phyloP scores from a whole-genome alignment of 2,888 invertebrate species.

The Entomobrya proxima region DNA sequence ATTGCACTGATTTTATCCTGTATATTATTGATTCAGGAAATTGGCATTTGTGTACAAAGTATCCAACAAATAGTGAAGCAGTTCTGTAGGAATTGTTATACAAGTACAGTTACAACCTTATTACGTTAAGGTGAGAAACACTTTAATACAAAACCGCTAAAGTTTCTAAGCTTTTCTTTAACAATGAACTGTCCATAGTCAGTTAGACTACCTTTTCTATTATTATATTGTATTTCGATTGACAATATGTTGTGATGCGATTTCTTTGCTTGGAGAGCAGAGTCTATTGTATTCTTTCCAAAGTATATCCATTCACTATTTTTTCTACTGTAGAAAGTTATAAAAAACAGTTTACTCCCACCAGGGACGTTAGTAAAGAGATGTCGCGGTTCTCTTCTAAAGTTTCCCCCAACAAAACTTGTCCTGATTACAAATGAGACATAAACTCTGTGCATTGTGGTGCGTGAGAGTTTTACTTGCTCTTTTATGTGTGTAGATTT shows the following conservation, averaged over 20 bases:
- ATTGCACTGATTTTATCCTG: no score
- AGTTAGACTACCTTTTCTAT: not conserved
- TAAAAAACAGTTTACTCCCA: slow-evolving; percentile 25
- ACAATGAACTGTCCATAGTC: no score
- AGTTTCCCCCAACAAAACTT: slow-evolving; percentile 13
- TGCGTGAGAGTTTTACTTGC: not conserved
- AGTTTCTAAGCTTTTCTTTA: no score
- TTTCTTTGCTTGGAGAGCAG: not conserved
- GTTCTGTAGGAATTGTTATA: no score
- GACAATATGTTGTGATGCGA: not conserved
- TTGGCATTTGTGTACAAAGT: no score
- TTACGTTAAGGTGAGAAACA: no score
- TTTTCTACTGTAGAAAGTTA: not conserved
- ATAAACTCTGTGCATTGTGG: not conserved
- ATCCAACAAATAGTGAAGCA: no score
- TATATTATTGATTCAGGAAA: no score
- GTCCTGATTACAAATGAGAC: slow-evolving; percentile 56
- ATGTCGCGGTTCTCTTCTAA: slow-evolving; percentile 17
- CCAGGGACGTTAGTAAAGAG: slow-evolving; percentile 1
- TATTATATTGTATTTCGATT: not conserved
- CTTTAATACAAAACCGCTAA: no score
- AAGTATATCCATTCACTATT: not conserved
- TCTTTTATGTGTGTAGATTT: not conserved
- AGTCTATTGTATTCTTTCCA: not conserved
- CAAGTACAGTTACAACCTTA: no score